Evolutionary conservation across 1,140 invertebrate genomes (phyloP).

Genomic region (Pissodes strobi): DNA sequence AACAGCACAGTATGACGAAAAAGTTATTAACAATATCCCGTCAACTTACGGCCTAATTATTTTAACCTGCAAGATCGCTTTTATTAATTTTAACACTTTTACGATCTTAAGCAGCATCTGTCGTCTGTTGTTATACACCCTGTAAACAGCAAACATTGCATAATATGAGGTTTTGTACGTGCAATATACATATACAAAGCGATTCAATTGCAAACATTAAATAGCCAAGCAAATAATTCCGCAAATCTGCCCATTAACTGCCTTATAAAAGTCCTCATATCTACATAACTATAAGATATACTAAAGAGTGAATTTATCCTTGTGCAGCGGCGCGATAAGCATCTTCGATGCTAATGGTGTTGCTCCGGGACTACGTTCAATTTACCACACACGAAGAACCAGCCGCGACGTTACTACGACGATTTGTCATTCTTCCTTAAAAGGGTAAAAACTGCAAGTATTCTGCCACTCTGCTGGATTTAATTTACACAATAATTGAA

Average conservation of each 20-base stretch:
- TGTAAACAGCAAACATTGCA: too few relatives aligned
- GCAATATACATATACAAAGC: too few relatives aligned
- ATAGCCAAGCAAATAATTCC: constrained; percentile 9
- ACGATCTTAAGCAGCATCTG: too few relatives aligned
- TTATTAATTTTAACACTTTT: too few relatives aligned
- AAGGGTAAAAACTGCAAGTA: constrained; percentile 2
- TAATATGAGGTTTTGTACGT: too few relatives aligned
- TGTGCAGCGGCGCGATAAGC: constrained; percentile 23
- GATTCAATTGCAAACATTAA: neutral
- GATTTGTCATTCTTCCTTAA: constrained; percentile 28
- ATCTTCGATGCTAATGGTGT: constrained; percentile 34
- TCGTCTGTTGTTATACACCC: too few relatives aligned
- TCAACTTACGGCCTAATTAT: too few relatives aligned
- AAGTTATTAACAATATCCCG: too few relatives aligned
- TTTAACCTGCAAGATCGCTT: too few relatives aligned
- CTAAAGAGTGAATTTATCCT: constrained; percentile 32
- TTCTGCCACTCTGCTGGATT: neutral
- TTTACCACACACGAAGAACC: constrained; percentile 34
- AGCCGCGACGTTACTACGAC: constrained; percentile 19
- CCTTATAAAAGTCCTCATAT: constrained; percentile 25
- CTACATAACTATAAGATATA: constrained; percentile 28
- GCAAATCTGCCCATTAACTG: constrained; percentile 23
- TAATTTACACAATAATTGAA: constrained; percentile 14
- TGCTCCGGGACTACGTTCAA: constrained; percentile 27
- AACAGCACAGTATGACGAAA: too few relatives aligned